A percentile compares a stretch with the other conserved stretches of the same genome.
Evolutionary conservation across 2,797 vertebrate species (phyloP).

Genomic region (Phyllotis vaccarum): DNA sequence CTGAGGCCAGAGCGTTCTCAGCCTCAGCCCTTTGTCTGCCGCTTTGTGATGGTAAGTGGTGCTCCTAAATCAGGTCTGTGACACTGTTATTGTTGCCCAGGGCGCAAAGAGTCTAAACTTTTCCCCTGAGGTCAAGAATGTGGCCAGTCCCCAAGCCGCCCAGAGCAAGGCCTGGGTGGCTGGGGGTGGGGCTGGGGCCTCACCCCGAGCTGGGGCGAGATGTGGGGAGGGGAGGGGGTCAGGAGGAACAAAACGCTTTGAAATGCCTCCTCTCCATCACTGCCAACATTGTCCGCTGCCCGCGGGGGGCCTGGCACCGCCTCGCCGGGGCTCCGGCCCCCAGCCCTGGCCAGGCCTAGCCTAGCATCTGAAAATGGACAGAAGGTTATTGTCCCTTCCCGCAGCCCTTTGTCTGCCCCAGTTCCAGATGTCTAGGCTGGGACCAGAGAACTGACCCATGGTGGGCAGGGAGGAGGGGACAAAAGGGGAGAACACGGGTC

Average conservation of each 20-base stretch:
- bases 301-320: slow-evolving; percentile 91
- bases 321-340: slow-evolving; percentile 87
- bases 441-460: slow-evolving; percentile 83
- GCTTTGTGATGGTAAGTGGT: slow-evolving; percentile 89
- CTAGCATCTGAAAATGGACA: slow-evolving; percentile 90
- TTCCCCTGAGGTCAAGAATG: slow-evolving; percentile 90
- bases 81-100: slow-evolving; percentile 90
- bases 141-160: slow-evolving; percentile 88
- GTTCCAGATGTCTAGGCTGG: slow-evolving; percentile 89
- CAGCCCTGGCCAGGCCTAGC: slow-evolving; percentile 87
- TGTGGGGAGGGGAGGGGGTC: slow-evolving; percentile 85
- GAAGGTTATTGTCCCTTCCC: slow-evolving; percentile 89
- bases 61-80: slow-evolving; percentile 90
- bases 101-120: slow-evolving; percentile 87
- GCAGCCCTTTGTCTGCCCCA: slow-evolving; percentile 87
- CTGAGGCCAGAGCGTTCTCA: slow-evolving; percentile 80
- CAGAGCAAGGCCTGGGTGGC: slow-evolving; percentile 85
- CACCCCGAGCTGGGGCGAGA: slow-evolving; percentile 75
- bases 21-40: slow-evolving; percentile 86
- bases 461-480: slow-evolving; percentile 78
- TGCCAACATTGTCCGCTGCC: slow-evolving; percentile 91
- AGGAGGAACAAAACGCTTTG: slow-evolving; percentile 90
- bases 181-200: slow-evolving; percentile 86
- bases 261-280: slow-evolving; percentile 92
- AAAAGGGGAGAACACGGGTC: slow-evolving; percentile 82